phyloP scores from a whole-genome alignment of 2,888 invertebrate genomes.

The Phymatocera aterrima region DNA sequence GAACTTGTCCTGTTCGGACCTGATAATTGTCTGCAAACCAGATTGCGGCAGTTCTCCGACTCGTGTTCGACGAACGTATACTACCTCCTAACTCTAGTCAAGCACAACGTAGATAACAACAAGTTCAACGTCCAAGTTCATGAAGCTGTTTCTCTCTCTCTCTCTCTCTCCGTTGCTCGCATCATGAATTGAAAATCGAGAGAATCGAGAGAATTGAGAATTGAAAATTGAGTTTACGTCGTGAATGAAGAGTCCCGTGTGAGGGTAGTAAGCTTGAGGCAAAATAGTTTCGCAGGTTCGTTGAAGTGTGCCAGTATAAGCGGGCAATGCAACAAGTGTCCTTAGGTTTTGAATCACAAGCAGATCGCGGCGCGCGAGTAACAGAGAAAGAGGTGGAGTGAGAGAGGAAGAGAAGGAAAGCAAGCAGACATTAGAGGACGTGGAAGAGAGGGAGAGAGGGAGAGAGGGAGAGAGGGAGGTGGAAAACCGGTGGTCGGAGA shows the following conservation, averaged over 20 bases:
- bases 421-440: slow-evolving; percentile 20
- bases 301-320: slow-evolving; percentile 63
- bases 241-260: slow-evolving; percentile 21
- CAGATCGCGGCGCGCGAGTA: slow-evolving; percentile 66
- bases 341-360: slow-evolving; percentile 75
- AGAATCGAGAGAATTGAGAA: slow-evolving; percentile 10
- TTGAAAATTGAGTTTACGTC: slow-evolving; percentile 2
- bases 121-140: slow-evolving; percentile 41
- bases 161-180: neutral
- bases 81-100: slow-evolving; percentile 16
- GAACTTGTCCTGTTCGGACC: slow-evolving; percentile 17
- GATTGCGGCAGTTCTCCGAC: neutral
- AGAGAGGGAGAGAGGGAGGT: slow-evolving; percentile 46
- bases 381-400: slow-evolving; percentile 60
- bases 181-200: neutral
- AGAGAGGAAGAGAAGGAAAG: slow-evolving; percentile 49
- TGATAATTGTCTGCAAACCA: neutral
- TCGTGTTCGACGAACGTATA: neutral
- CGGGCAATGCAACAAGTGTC: slow-evolving; percentile 74
- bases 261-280: slow-evolving; percentile 18
- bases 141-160: neutral
- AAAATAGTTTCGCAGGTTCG: slow-evolving; percentile 44
- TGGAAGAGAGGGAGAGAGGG: slow-evolving; percentile 41
- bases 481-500: slow-evolving; percentile 50
- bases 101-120: slow-evolving; percentile 21